Base-by-base conservation (phyloP, 2,888 invertebrate genomes). In the Tipula confusa region DNA sequence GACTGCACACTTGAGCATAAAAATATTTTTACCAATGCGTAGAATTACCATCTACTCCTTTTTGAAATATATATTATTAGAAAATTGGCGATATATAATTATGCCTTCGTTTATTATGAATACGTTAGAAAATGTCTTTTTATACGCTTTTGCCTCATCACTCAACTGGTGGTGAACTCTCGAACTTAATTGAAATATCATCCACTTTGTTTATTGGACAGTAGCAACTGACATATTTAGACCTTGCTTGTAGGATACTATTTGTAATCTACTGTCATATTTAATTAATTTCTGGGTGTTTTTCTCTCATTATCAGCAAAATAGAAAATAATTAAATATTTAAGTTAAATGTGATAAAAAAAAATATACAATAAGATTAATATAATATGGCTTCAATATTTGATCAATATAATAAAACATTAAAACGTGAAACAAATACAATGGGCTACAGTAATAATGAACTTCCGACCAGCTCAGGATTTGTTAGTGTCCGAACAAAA, bases 321-420 rank as follows among this genome's bases (percentile, higher is more conserved):
- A 64, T 24, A 9, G 29, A 29, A 80, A 80, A 80, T 80, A 29
- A 29, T 31, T 31, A 9, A 15, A 29, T 7, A 29, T 6, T 80
- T 80, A 80, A 80, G 15, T 15, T 31, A 80, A 80, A 31, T 31
- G 80, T 80, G 29, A 15, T 80, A 31, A 80, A 80, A 2, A 24
- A 9, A 24, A 64, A 24, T 64, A 36, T 18, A 18, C 3, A 29
- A 11, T 5, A 83, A 84, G n/a, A n/a, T n/a, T n/a, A n/a, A n/a
- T n/a, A n/a, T n/a, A n/a, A 83, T 83, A 96, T 96, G 96, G 94
- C 95, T 87, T 95, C 95, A 28, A 93, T 96, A 88, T 93, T 96
- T 85, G 95, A 96, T 89, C 96, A 96, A 90, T 95, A 94, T 88
- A 95, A 96, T 88, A 93, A 94, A 88, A 94, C 93, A n/a, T 93